Evolutionary conservation across 2,888 invertebrate genomes (phyloP), one percentile per base, ranked within the genome.

Genomic region (Ormyrus labotus): DNA sequence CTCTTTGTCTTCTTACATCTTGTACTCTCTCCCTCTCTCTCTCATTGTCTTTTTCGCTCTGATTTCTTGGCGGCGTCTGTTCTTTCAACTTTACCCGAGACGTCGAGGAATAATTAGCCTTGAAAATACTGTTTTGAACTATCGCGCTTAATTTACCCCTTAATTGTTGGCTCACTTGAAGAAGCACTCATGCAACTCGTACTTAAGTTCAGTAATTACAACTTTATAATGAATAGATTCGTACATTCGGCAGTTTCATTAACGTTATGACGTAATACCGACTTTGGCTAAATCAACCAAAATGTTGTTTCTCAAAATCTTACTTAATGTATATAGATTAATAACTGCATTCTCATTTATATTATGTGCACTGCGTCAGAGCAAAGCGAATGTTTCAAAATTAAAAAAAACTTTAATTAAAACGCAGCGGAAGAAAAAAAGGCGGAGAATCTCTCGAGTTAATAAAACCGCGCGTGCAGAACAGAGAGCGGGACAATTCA

Each of bases 41-140:
- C 53, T 76, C 47, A 4, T 10, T 63, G 63, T 48, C 50, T 63
- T n/a, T 34, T 34, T 34, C 34, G 34, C 34, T 34, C 34, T 34
- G 34, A 34, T 34, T 34, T 5, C 3, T 63, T 63, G 8, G n/a
- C 6, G 6, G 1, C n/a, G 0, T 6, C 60, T 55, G 57, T n/a
- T 50, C 5, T 13, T 34, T 34, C 64, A 8, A 8, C 48, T 63
- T 50, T 55, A 2, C 60, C 47, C 50, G 7, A 0, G 19, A 57
- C 34, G 65, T 45, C 74, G 45, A 75, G 19, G 51, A 64, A 71
- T 71, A 78, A 78, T 78, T 78, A 71, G 77, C 71, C 77, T 58
- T 34, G 57, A 70, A 71, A 78, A 71, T 57, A 64, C 65, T 64
- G 70, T 70, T 70, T 70, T 77, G 34, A 77, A 77, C 77, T 64